phyloP scores from a whole-genome alignment of 2,113 vertebrate genomes.

The Plectropomus leopardus region DNA sequence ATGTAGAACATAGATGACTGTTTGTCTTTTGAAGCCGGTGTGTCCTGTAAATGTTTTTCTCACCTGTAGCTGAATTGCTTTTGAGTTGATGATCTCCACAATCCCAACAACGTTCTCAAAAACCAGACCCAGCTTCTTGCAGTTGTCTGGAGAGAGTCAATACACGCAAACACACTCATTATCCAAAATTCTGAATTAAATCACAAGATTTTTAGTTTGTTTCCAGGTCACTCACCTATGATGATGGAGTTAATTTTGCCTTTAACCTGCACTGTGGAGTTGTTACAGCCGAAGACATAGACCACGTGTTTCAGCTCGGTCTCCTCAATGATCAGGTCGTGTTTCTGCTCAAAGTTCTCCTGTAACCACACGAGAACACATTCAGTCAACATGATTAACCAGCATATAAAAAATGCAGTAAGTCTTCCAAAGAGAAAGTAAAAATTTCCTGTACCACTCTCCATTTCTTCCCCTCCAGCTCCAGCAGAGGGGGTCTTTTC shows the following conservation, averaged over 20 bases:
- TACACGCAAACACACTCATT: neutral
- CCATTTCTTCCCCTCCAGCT: conserved; percentile 98
- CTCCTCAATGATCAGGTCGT: conserved; percentile 92
- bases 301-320: conserved; percentile 96
- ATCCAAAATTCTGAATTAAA: neutral
- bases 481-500: conserved; percentile 88
- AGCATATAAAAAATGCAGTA: neutral
- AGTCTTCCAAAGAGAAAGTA: neutral
- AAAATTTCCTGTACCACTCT: conserved; percentile 89
- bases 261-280: conserved; percentile 93
- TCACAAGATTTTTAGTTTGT: neutral
- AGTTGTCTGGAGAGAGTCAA: conserved; percentile 89
- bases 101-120: conserved; percentile 98
- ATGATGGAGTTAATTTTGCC: conserved; percentile 99
- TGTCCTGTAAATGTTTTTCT: conserved; percentile 23
- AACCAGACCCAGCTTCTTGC: conserved; percentile 96
- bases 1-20: neutral
- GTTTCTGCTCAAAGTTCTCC: conserved; percentile 95
- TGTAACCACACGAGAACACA: conserved; percentile 63
- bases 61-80: conserved; percentile 94
- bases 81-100: conserved; percentile 97
- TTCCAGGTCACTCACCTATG: conserved; percentile 86
- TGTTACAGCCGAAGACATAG: conserved; percentile 93
- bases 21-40: neutral
- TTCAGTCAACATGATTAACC: neutral